Evolutionary conservation across 2,797 vertebrate genomes (phyloP).

Genomic region (Mastacembelus armatus): DNA sequence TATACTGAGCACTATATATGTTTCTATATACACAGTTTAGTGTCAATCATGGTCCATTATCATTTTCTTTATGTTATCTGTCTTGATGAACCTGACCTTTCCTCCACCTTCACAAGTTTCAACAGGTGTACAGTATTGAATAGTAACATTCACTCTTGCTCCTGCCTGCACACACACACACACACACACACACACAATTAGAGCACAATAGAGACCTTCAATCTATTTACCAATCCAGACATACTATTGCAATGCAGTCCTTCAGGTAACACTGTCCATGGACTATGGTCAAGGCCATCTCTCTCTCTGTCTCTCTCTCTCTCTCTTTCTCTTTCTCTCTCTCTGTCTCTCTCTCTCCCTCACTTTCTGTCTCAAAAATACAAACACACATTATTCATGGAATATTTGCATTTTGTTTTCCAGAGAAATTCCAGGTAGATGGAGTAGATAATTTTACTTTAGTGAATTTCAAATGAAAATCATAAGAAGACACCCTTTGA

Average conservation of each 20-base stretch:
- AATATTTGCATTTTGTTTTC: slow-evolving; percentile 46
- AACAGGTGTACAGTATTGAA: background rate
- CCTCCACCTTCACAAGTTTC: slow-evolving; percentile 3
- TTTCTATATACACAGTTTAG: background rate
- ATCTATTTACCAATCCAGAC: slow-evolving; percentile 75
- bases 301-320: background rate
- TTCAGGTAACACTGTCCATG: slow-evolving; percentile 79
- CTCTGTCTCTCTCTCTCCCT: too few relatives aligned
- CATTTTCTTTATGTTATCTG: background rate
- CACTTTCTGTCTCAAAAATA: background rate
- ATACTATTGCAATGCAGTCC: slow-evolving; percentile 62
- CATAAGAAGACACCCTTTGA: background rate
- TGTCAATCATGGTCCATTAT: too few relatives aligned
- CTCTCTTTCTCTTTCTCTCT: too few relatives aligned
- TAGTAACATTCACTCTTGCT: background rate
- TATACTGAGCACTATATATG: background rate
- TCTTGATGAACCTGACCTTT: slow-evolving; percentile 23
- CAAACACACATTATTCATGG: slow-evolving; percentile 25
- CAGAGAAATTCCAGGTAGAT: slow-evolving; percentile 40
- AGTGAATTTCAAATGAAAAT: background rate
- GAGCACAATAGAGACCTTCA: slow-evolving; percentile 76
- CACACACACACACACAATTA: slow-evolving; percentile 16
- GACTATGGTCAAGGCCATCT: slow-evolving; percentile 85
- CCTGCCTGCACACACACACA: background rate
- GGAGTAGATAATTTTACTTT: background rate